A percentile compares a stretch with the other conserved stretches of the same genome.
These are phyloP conservation scores for Atractosteus spatula DNA, from an alignment of 2,113 vertebrate genomes.

Conservation along the genomic window DNA sequence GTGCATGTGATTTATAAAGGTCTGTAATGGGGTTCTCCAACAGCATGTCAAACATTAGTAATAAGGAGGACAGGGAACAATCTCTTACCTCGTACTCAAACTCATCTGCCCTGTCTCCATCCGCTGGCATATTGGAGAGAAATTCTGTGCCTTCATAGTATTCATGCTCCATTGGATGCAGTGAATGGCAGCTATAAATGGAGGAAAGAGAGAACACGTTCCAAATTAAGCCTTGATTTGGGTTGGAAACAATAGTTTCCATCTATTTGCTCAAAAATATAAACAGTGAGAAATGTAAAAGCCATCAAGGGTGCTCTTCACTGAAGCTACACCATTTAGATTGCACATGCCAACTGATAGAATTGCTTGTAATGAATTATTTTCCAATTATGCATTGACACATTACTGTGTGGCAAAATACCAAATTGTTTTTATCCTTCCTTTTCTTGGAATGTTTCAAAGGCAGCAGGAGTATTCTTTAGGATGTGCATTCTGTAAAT, in stretches of 20 bases:
- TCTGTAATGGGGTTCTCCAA: slow-evolving; percentile 24
- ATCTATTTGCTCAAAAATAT: background rate
- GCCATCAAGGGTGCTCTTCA: background rate
- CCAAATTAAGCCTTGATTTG: slow-evolving; percentile 21
- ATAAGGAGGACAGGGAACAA: slow-evolving; percentile 3
- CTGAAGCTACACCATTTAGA: background rate
- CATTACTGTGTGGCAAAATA: too few species aligned
- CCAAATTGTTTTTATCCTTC: too few species aligned
- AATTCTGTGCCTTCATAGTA: slow-evolving; percentile 89
- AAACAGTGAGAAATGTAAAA: background rate
- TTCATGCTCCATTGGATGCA: slow-evolving; percentile 86
- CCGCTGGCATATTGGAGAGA: slow-evolving; percentile 80
- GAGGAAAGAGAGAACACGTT: slow-evolving; percentile 36
- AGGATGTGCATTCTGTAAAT: too few species aligned
- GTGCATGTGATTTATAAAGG: slow-evolving; percentile 28
- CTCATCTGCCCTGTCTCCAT: slow-evolving; percentile 85
- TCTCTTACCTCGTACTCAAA: slow-evolving; percentile 92
- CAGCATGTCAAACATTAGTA: slow-evolving; percentile 19
- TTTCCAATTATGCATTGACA: background rate
- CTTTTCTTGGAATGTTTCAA: too few species aligned
- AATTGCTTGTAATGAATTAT: background rate
- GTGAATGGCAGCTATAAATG: slow-evolving; percentile 85
- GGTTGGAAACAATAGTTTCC: slow-evolving; percentile 32
- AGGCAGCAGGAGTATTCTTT: too few species aligned
- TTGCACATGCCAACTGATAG: background rate